Evolutionary conservation across 2,888 invertebrate genomes (phyloP), one percentile per base, ranked within the genome.

Genomic region (Malthinus flaveolus): DNA sequence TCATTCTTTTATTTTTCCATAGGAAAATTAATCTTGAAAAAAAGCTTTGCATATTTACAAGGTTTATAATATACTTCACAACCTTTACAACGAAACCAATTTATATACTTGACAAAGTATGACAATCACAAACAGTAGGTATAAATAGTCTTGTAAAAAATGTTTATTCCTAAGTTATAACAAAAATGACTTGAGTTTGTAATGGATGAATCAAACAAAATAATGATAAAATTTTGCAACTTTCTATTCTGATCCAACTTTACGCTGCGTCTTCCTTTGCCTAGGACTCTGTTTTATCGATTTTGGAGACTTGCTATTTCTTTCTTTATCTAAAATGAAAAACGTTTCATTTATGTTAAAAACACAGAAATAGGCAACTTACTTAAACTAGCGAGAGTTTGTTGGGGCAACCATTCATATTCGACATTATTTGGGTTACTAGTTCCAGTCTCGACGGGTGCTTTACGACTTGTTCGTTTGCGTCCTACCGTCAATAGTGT

Each of bases 341-440:
- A 64, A 7, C 12, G 10, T 49, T 49, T 37, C 12, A 31, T 12
- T 23, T 7, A 23, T 7, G 8, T 12, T 11, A 32, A 45, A 32
- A 37, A 42, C 13, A 44, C 5, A 1, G 3, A 6, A 31, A 33
- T 37, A 11, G 13, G 64, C 59, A 47, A 85, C 92, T 87, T 83
- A 94, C 93, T 93, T 67, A 93, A 82, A 76, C 86, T 87, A 68
- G 90, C 88, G 49, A 94, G 84, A 63, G 92, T 91, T 79, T 95
- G 93, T 74, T 91, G 90, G 36, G 99, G 98, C 74, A 99, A 83
- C 99, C 99, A 99, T 71, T 99, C 97, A 74, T 94, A 97, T 80
- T 99, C 98, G 3, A 99, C 95, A 79, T 95, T 94, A 71, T 90
- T 87, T 58, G 88, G 89, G 72, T 89, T 91, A 60, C 87, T 86